Base-by-base conservation (phyloP, 2,113 vertebrate species). In the Platichthys flesus region DNA sequence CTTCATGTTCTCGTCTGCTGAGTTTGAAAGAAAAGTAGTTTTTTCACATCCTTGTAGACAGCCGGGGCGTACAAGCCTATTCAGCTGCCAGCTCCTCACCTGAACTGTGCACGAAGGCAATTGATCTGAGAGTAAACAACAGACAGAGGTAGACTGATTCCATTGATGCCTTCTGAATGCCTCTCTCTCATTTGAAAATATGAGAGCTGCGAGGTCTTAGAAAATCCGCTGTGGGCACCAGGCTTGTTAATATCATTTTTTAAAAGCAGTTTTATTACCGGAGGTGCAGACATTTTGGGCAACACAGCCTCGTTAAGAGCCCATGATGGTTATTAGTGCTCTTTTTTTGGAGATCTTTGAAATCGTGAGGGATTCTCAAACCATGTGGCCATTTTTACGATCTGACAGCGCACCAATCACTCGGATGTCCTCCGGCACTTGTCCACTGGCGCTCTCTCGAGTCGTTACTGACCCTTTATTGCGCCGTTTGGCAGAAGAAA, bases 401-500 rank as follows among this genome's bases (percentile, higher is more conserved):
- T 91, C 84, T 80, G 63, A 88, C 78, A 47, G 76, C 58, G 45
- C 67, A 28, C 56, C 24, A 21, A 92, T 93, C 88, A 80, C 89
- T 89, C 74, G 49, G 70, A 78, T 74, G 76, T 80, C 89, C 88
- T 88, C 82, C 49, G 65, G 83, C 71, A 81, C 74, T 62, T 69
- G 74, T 85, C 86, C 62, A 58, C 66, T 55, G 67, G 58, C 21
- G 21, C 77, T 90, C 85, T 76, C 74, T 40, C 24, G 31, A 79
- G 84, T 83, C 72, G 73, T 68, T 60, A 83, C 63, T 84, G 90
- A 89, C 81, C 89, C 60, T 81, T 89, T 90, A 83, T 78, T 87
- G 75, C 74, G 51, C 76, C 77, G n/a, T 84, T 89, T 87, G 85
- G 81, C 70, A 65, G 62, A 28, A 45, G 40, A 74, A 81, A 85